Evolutionary conservation across 2,113 vertebrate genomes (phyloP).

Genomic region (Chrysemys picta): DNA sequence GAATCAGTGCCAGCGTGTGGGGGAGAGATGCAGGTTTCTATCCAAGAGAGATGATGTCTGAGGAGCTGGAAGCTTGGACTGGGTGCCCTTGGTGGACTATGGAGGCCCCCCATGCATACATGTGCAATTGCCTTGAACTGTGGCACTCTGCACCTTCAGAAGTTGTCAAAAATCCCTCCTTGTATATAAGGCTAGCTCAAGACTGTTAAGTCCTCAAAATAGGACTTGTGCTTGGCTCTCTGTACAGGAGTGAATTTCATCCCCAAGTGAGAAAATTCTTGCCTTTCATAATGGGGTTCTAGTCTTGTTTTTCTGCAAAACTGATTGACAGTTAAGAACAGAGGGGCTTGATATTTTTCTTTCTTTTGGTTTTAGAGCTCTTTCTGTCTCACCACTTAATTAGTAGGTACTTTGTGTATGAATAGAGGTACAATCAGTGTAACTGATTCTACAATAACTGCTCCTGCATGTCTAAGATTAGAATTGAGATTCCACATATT

Average conservation of each 20-base stretch:
- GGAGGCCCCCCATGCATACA: neutral
- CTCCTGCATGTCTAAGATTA: neutral
- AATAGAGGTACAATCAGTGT: too few species aligned
- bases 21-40: neutral
- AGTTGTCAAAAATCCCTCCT: neutral
- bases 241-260: neutral
- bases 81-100: neutral
- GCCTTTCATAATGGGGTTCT: constrained; percentile 28
- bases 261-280: neutral
- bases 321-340: constrained; percentile 14
- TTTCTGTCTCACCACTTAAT: neutral
- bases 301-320: constrained; percentile 32
- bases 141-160: neutral
- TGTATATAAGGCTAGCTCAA: rapidly evolving
- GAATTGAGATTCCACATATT: neutral
- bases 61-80: neutral
- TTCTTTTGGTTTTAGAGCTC: neutral
- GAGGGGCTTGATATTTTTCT: neutral
- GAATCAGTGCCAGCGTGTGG: too few species aligned
- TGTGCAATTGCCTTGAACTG: neutral
- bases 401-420: neutral
- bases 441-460: neutral
- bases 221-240: neutral
- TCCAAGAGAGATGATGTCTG: neutral
- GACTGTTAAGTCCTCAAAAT: neutral